Conservation (phyloP, 2,888 invertebrate species). For the Stenolophus ochropezus region DNA sequence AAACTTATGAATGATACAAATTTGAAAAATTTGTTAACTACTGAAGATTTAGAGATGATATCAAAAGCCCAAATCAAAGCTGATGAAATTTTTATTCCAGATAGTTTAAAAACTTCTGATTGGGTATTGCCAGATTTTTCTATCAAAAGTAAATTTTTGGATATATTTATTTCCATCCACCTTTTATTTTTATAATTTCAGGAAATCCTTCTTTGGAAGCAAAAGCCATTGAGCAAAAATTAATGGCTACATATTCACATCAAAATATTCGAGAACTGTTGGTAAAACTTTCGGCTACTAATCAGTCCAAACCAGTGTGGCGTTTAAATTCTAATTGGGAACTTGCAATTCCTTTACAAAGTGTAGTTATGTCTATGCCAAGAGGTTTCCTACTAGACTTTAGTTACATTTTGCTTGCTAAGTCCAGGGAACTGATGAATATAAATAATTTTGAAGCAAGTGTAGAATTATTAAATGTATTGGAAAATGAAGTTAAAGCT, state of each 20-base stretch:
- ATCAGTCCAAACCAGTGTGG: constrained; percentile 82
- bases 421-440: constrained; percentile 85
- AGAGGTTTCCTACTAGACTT: constrained; percentile 84
- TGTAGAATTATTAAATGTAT: constrained; percentile 74
- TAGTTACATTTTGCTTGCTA: constrained; percentile 88
- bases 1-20: constrained; percentile 70
- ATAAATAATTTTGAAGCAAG: constrained; percentile 75
- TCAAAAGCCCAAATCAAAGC: constrained; percentile 65
- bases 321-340: constrained; percentile 86
- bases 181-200: constrained; percentile 57
- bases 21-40: constrained; percentile 70
- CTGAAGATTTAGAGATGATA: constrained; percentile 71
- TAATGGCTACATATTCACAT: constrained; percentile 86
- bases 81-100: constrained; percentile 71
- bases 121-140: constrained; percentile 71
- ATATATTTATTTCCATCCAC: background rate
- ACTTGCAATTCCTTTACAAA: constrained; percentile 87
- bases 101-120: constrained; percentile 71
- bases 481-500: constrained; percentile 80
- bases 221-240: constrained; percentile 83
- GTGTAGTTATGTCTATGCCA: constrained; percentile 83
- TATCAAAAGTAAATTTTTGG: constrained; percentile 70
- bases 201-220: constrained; percentile 80
- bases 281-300: constrained; percentile 80
- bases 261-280: constrained; percentile 83